phyloP scores from a whole-genome alignment of 2,797 vertebrate species.

The Pampus argenteus region DNA sequence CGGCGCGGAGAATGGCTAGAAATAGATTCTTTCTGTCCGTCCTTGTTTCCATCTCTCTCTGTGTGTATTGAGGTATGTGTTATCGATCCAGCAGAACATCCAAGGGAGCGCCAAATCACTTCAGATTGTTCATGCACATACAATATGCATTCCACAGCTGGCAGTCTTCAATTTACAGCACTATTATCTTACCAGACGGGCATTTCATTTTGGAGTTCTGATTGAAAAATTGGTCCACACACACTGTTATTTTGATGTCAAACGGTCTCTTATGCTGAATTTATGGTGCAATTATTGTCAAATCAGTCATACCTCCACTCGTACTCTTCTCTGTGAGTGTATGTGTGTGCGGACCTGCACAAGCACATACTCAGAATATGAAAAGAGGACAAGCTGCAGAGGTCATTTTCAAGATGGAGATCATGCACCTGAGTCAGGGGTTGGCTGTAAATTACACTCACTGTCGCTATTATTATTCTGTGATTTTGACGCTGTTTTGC shows the following conservation, averaged over 20 bases:
- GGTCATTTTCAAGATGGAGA: conserved; percentile 30
- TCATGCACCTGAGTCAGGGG: conserved; percentile 18
- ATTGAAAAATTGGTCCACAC: conserved; percentile 25
- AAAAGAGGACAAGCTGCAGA: conserved; percentile 7
- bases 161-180: conserved; percentile 26
- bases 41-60: conserved; percentile 28
- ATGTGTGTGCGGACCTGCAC: neutral
- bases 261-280: conserved; percentile 31
- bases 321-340: neutral
- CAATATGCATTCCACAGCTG: conserved; percentile 32
- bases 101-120: conserved; percentile 40
- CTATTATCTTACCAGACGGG: conserved; percentile 11
- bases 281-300: conserved; percentile 36
- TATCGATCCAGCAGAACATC: conserved; percentile 51
- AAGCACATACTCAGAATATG: conserved; percentile 12
- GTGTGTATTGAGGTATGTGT: conserved; percentile 41
- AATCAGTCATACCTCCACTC: conserved; percentile 38
- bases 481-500: conserved; percentile 24
- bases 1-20: conserved; percentile 15
- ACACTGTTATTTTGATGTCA: conserved; percentile 32
- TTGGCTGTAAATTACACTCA: conserved; percentile 1
- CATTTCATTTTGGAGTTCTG: conserved; percentile 13
- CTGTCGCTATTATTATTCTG: neutral
- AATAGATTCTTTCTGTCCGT: conserved; percentile 31
- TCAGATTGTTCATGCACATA: conserved; percentile 37